A percentile compares a stretch with the other conserved stretches of the same genome.
These are phyloP conservation scores for Rhyacichthys aspro DNA, from an alignment of 2,797 vertebrate genomes.

Conservation along the genomic window DNA sequence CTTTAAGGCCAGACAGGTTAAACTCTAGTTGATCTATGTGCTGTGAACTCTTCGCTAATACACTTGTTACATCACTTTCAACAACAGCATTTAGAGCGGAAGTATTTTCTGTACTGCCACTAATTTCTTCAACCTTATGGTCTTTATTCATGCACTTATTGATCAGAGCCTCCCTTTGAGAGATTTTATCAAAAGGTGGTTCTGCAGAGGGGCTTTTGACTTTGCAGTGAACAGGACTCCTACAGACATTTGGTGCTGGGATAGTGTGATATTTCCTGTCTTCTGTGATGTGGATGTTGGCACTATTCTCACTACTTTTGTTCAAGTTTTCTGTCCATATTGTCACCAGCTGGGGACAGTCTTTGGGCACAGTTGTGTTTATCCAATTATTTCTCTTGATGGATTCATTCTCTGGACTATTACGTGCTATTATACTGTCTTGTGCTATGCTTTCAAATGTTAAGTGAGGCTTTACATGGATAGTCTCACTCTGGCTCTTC, in stretches of 20 bases:
- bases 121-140: slow-evolving; percentile 13
- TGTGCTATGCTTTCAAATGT: slow-evolving; percentile 21
- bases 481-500: slow-evolving; percentile 5
- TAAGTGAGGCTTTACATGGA: slow-evolving; percentile 1
- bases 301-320: slow-evolving; percentile 17
- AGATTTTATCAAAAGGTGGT: background rate
- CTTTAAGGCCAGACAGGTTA: slow-evolving; percentile 73
- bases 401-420: slow-evolving; percentile 18
- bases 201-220: slow-evolving; percentile 28
- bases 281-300: background rate
- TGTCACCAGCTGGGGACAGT: slow-evolving; percentile 26
- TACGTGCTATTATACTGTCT: background rate
- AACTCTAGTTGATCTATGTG: slow-evolving; percentile 75
- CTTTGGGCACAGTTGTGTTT: slow-evolving; percentile 25
- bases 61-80: slow-evolving; percentile 9
- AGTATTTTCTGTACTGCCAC: background rate
- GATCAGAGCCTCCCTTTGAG: slow-evolving; percentile 22
- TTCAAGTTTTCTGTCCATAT: slow-evolving; percentile 17
- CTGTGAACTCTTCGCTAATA: slow-evolving; percentile 52
- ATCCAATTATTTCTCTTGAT: slow-evolving; percentile 43
- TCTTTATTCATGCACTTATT: slow-evolving; percentile 24
- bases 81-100: background rate
- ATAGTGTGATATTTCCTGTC: slow-evolving; percentile 53
- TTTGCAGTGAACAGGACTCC: slow-evolving; percentile 70
- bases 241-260: slow-evolving; percentile 66